Conservation (phyloP, 2,797 vertebrate species). For the Chloroceryle amazona region DNA sequence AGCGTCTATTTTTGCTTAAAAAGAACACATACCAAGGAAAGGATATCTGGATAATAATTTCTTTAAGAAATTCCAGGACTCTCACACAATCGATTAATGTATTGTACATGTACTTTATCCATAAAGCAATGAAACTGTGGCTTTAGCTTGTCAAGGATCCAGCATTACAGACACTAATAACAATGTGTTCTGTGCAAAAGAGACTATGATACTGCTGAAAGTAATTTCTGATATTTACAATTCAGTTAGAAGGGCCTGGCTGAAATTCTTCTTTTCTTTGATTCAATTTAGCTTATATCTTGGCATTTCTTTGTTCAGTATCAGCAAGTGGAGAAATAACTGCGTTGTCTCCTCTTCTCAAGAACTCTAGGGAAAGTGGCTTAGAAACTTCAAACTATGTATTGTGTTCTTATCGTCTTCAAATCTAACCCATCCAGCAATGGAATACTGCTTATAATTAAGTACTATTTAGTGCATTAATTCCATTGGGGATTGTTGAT, state of each 20-base stretch:
- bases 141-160: neutral
- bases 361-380: neutral
- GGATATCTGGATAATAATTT: neutral
- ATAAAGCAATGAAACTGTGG: neutral
- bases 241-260: neutral
- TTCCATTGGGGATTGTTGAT: conserved; percentile 46
- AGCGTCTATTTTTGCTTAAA: neutral
- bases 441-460: conserved; percentile 36
- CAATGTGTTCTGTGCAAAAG: neutral
- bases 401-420: neutral
- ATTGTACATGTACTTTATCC: neutral
- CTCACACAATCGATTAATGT: neutral
- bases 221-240: neutral
- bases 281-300: neutral
- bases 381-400: neutral
- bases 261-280: neutral
- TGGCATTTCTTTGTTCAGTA: neutral
- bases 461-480: conserved; percentile 67
- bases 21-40: neutral
- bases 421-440: neutral
- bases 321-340: neutral
- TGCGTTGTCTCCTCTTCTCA: neutral
- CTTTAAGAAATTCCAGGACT: neutral
- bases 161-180: neutral
- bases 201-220: neutral